Evolutionary conservation across 2,113 vertebrate genomes (phyloP), one percentile per base, ranked within the genome.

Genomic region (Microcebus murinus): DNA sequence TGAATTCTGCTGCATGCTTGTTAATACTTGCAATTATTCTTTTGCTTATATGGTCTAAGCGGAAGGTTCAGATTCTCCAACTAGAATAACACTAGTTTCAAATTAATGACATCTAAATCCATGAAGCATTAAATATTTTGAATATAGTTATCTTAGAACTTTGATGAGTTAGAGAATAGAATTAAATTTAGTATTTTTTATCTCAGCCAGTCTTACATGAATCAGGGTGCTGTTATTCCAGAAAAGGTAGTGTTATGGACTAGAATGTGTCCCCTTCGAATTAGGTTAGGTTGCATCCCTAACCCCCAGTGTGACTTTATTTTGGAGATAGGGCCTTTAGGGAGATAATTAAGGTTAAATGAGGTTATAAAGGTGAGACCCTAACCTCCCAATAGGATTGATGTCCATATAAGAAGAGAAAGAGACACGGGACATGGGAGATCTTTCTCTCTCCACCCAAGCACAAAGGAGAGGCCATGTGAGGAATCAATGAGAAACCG

Each of bases 1-100:
- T 34, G 8, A 87, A 1, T 70, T 87, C 65, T 48, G n/a, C 42
- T 77, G 52, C 82, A 83, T 4, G 70, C 87, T 71, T 48, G 14
- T 63, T 87, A 90, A 85, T 27, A 67, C 45, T 93, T 93, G 17
- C 42, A 87, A 61, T 63, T 65, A 65, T 77, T 90, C 21, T 90
- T 70, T 87, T 48, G 59, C 39, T 29, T 27, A 2, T 68, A 5
- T 29, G 74, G 8, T 63, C 17, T 50, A 8, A 61, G 15, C 61
- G 65, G 39, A 93, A 90, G 50, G 13, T 93, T 86, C 29, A 61
- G 67, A 95, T 48, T 73, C 29, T 68, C 34, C 8, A 63, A 14
- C 36, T 61, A 4, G 50, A 74, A 68, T 15, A 71, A 25, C 15
- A 50, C 31, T 20, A 25, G 52, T 63, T 94, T 87, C 15, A n/a